Base-by-base conservation (phyloP, 2,797 vertebrate genomes). In the Fistularia commersonii region DNA sequence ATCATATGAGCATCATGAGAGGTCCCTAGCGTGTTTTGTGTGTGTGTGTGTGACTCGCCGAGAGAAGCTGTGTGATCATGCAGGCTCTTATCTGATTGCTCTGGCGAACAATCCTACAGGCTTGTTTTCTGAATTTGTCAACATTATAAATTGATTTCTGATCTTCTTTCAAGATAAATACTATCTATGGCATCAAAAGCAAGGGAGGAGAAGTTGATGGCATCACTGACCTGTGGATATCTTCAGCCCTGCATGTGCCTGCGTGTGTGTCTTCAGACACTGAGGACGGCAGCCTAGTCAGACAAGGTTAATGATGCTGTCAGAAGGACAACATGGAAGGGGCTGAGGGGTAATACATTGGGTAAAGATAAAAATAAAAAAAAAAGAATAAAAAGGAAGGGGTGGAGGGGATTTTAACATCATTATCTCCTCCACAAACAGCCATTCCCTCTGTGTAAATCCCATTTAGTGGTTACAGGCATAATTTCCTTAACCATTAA, bases 281-380 rank as follows among this genome's bases (percentile, higher is more conserved):
- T 45, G 48, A 39, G 36, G 46, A 31, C 34, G 43, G 51, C 41
- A n/a, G 42, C 39, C 32, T 47, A 40, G 39, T 35, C 57, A 45
- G 11, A 54, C 35, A 14, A 64, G 54, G 69, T 80, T 80, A 77
- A 83, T 70, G 54, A 71, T 53, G 51, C 66, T 66, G 75, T 62
- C 66, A 64, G 31, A 55, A 11, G 0, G 14, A 39, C 7, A 2
- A 36, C 1, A 11, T 48, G 31, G 36, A 45, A 54, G 14, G 44
- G 11, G 47, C 36, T 13, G 40, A 13, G 39, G n/a, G 10, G 3
- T 41, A 13, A n/a, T 41, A 11, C 9, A 41, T 4, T 23, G 23
- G 23, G 23, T 23, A 23, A 23, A 23, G 2, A 23, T 23, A 23
- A 23, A 23, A 49, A 41, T 48, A 34, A 61, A 41, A 45, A 13